Base-by-base conservation (phyloP, 37 sponge, comb jelly and placozoan genomes). In the Crambe crambe region DNA sequence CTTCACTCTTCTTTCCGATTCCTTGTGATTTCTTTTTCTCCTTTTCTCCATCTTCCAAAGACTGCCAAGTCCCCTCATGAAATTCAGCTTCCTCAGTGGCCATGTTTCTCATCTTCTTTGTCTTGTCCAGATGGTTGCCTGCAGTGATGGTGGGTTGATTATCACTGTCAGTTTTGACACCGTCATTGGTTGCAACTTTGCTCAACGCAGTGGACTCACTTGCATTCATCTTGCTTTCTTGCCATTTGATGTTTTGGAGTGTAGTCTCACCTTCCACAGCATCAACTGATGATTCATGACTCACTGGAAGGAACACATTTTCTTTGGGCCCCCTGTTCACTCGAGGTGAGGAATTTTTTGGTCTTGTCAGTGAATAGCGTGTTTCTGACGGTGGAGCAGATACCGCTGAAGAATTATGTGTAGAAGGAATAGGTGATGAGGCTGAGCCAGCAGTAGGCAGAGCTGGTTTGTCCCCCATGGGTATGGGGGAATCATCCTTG, bases 41-140 rank as follows among this genome's bases (percentile, higher is more conserved):
- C n/a, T n/a, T n/a, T n/a, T n/a, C n/a, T n/a, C n/a, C n/a, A n/a
- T n/a, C n/a, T n/a, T n/a, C n/a, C n/a, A n/a, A n/a, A n/a, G n/a
- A n/a, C n/a, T n/a, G n/a, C n/a, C n/a, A n/a, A n/a, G 51, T 47
- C 51, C 6, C 51, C 51, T 47, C 51, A 15, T 6, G 51, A 47
- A 20, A 20, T 21, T 8, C 25, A 5, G 25, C 63, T 21, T 61
- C 6, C 63, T 23, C 30, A 8, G 15, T 21, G 6, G 15, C 29
- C 4, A 8, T 20, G 18, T 61, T 27, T 21, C 15, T 61, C 25
- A 29, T 61, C 25, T 20, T 61, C 12, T 61, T 23, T 61, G n/a
- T 61, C 12, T 61, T 61, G 56, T 54, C 56, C 56, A 20, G 56
- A n/a, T n/a, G n/a, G n/a, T n/a, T n/a, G n/a, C n/a, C n/a, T n/a